These are phyloP conservation scores for Pinctada fucata DNA, from an alignment of 2,888 invertebrate genomes.

Conservation along the genomic window DNA sequence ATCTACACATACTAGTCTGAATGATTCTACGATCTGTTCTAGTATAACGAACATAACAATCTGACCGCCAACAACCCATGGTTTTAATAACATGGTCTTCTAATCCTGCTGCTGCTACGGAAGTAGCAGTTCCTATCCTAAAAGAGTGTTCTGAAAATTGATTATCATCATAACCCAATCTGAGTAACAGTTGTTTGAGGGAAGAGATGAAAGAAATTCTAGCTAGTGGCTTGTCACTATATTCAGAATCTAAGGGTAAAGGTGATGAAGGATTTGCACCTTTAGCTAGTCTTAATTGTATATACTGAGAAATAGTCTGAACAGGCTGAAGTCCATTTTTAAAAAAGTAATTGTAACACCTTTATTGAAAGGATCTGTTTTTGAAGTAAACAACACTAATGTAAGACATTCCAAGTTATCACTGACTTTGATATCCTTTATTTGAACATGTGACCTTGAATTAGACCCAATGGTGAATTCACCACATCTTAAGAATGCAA, in stretches of 20 bases:
- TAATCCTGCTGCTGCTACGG: conserved; percentile 9
- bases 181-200: conserved; percentile 13
- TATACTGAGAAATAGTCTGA: not conserved
- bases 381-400: conserved; percentile 16
- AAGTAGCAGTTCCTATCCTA: conserved; percentile 26
- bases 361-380: conserved; percentile 30
- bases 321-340: conserved; percentile 12
- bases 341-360: conserved; percentile 22
- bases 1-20: too few species aligned
- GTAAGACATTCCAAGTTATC: conserved; percentile 10
- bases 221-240: not conserved
- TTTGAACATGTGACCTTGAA: not conserved
- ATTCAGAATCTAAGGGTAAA: not conserved
- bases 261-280: not conserved
- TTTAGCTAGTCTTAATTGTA: not conserved
- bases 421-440: not conserved
- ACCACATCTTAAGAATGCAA: conserved; percentile 29
- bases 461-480: conserved; percentile 22
- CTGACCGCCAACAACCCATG: conserved; percentile 26
- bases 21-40: too few species aligned
- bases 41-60: conserved; percentile 22
- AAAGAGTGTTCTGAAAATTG: conserved; percentile 28
- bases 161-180: conserved; percentile 14
- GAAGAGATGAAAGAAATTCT: conserved; percentile 10
- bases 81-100: conserved; percentile 30